A percentile compares a stretch with the other conserved stretches of the same genome.
Evolutionary conservation across 1,140 invertebrate species (phyloP).

Genomic region (Lasioglossum baleicum): DNA sequence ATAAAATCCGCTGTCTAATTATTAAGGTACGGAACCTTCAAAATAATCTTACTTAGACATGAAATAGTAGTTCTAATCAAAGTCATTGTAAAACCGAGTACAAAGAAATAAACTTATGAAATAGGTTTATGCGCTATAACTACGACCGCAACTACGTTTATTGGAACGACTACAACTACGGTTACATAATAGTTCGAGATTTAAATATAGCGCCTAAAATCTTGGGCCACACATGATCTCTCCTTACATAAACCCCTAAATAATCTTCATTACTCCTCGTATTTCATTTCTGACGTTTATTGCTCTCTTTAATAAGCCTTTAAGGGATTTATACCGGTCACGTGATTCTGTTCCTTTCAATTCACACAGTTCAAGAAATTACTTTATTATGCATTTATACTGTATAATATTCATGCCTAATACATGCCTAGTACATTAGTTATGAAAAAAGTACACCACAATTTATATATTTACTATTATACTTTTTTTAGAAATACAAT

Average conservation of each 20-base stretch:
- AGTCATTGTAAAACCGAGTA: background rate
- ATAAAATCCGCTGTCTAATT: too few relatives aligned
- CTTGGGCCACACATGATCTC: background rate
- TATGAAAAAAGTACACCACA: too few relatives aligned
- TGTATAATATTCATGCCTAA: too few relatives aligned
- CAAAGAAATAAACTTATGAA: background rate
- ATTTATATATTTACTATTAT: too few relatives aligned
- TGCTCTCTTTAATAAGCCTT: background rate
- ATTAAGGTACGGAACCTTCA: too few relatives aligned
- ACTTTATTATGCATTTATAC: background rate
- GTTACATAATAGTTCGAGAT: conserved; percentile 5
- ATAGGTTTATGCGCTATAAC: background rate
- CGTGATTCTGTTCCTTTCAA: background rate
- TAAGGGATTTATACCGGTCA: background rate
- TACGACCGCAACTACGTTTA: background rate
- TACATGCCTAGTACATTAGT: too few relatives aligned
- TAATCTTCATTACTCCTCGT: background rate
- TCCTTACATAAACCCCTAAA: background rate
- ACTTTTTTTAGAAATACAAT: too few relatives aligned
- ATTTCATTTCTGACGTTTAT: conserved; percentile 26
- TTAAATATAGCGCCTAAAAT: conserved; percentile 12
- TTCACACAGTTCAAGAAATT: background rate
- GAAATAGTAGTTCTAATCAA: background rate
- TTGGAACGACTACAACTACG: background rate
- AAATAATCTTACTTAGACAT: too few relatives aligned